These are phyloP conservation scores for Graptemys geographica DNA, from an alignment of 2,797 vertebrate genomes.

Conservation along the genomic window DNA sequence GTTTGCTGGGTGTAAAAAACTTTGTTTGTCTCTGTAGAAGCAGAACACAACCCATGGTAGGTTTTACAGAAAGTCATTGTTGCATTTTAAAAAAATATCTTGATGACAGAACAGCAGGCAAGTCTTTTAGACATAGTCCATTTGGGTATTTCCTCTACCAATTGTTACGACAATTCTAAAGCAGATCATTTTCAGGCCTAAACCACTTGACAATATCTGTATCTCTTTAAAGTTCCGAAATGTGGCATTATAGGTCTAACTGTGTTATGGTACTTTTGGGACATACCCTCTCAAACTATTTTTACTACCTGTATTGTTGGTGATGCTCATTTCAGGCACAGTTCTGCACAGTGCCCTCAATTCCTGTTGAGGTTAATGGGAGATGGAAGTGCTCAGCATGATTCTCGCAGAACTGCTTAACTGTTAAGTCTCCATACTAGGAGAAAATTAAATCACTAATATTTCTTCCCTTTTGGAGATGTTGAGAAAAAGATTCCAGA, in stretches of 20 bases:
- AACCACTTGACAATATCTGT: neutral
- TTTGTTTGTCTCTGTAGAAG: neutral
- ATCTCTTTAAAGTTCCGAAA: neutral
- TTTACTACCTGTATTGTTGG: neutral
- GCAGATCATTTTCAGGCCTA: neutral
- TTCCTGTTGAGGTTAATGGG: rapidly evolving
- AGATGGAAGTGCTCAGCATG: neutral
- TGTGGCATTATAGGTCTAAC: neutral
- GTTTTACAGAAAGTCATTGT: neutral
- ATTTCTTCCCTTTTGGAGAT: neutral
- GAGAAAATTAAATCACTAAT: neutral
- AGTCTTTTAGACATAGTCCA: neutral
- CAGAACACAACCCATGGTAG: neutral
- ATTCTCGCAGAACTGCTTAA: neutral
- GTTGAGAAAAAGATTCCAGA: neutral
- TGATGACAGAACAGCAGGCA: neutral
- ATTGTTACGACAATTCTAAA: neutral
- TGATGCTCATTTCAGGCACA: neutral
- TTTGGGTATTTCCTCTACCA: neutral
- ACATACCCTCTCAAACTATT: neutral
- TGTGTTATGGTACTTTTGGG: neutral
- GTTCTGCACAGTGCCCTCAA: neutral
- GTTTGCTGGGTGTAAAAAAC: neutral
- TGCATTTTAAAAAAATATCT: neutral
- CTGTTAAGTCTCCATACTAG: neutral